Base-by-base conservation (phyloP, 2,797 vertebrate genomes). In the Helicolenus hilgendorfi region DNA sequence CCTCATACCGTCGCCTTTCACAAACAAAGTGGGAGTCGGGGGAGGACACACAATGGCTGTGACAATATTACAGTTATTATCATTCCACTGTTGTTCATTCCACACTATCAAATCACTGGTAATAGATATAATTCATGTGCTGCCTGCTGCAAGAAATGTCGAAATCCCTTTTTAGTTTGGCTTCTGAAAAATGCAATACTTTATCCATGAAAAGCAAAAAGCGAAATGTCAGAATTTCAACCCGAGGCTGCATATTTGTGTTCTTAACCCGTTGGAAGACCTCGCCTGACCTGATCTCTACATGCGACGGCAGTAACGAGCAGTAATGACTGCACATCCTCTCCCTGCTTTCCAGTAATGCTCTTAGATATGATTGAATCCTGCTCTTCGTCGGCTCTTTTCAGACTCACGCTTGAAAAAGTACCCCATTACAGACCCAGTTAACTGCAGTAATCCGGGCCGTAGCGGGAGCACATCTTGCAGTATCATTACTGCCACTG, bases 401-500 rank as follows among this genome's bases (percentile, higher is more conserved):
- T 78, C 45, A 73, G 79, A 83, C 91, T 31, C 68, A 55, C 68
- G 85, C 70, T 78, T 86, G 79, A 72, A 72, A 78, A 81, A 75
- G 24, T 15, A 29, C 62, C 79, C 87, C 82, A 77, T 83, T 72
- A 85, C 82, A 72, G 71, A 83, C 69, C 68, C 81, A 26, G 86
- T 90, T 82, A 64, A 70, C 79, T 80, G 79, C 79, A 75, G 81
- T 84, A 62, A 77, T 84, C 72, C 24, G 13, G 82, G 55, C 89
- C 8, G 67, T 35, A 75, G 85, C 55, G 1, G 74, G 45, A 85
- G 72, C 86, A 92, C 91, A 85, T 92, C 91, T 91, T 88, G 90
- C 85, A 86, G 91, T 67, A 20, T 93, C 92, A 88, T 94, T 91
- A 95, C 90, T 87, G 91, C 84, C 93, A 81, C 88, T 58, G 86